These are phyloP conservation scores for Camponotus pennsylvanicus DNA, from an alignment of 1,140 invertebrate genomes.

Conservation along the genomic window DNA sequence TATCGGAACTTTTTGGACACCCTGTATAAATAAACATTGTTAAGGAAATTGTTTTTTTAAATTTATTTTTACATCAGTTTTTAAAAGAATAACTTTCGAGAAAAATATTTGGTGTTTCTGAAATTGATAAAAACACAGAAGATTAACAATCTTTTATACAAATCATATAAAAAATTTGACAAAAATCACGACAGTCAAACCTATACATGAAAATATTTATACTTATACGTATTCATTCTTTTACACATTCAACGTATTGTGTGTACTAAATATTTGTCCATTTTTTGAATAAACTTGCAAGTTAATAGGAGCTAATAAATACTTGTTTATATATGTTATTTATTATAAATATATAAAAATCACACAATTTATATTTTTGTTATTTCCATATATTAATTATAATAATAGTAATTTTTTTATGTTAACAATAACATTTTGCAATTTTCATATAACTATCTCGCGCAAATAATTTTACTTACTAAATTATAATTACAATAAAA, in stretches of 20 bases:
- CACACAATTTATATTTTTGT: conserved; percentile 7
- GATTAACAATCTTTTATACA: background rate
- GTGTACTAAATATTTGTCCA: too few relatives aligned
- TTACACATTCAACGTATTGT: background rate
- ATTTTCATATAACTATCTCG: background rate
- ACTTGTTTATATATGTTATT: background rate
- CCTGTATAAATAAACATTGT: conserved; percentile 1
- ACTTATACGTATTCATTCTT: background rate
- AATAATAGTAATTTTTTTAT: background rate
- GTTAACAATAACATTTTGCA: background rate
- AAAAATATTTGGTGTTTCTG: background rate
- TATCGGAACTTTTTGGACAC: too few relatives aligned
- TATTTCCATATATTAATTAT: conserved; percentile 17
- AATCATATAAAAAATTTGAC: background rate
- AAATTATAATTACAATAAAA: background rate
- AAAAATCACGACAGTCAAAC: background rate
- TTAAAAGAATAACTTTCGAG: background rate
- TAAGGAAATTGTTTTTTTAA: conserved; percentile 15
- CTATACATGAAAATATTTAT: background rate
- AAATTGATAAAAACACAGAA: conserved; percentile 10
- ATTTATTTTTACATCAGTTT: background rate
- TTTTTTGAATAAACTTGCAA: too few relatives aligned
- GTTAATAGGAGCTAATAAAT: background rate
- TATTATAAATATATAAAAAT: conserved; percentile 20
- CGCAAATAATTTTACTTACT: conserved; percentile 8